Evolutionary conservation across 53 echinoderm and acorn worm species (phyloP).

Genomic region (Echinarachnius parma): DNA sequence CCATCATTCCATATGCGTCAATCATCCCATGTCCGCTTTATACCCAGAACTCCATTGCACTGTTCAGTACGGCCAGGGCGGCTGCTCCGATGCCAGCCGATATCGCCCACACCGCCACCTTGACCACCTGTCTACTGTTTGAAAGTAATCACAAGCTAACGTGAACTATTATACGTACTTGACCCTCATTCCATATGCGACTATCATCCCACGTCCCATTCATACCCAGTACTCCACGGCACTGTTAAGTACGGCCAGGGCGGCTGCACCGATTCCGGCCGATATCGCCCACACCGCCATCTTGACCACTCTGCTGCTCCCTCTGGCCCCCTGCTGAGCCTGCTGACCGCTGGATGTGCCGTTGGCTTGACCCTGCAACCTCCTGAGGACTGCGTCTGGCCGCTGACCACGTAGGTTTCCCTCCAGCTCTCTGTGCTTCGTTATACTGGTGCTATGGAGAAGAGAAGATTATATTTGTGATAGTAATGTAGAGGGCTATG

Average conservation of each 20-base stretch:
- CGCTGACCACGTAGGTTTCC: slow-evolving; percentile 58
- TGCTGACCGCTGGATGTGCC: not conserved
- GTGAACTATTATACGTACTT: no score
- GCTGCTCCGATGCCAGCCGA: slow-evolving; percentile 93
- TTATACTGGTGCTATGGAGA: slow-evolving; percentile 77
- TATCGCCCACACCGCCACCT: slow-evolving; percentile 84
- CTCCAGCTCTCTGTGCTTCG: slow-evolving; percentile 71
- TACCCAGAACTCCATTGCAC: slow-evolving; percentile 83
- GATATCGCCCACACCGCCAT: slow-evolving; percentile 86
- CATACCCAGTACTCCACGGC: slow-evolving; percentile 81
- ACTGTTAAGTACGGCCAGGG: slow-evolving; percentile 81
- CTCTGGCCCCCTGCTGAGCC: not conserved
- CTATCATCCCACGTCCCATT: not conserved
- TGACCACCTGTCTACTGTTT: slow-evolving; percentile 65
- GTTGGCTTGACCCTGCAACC: slow-evolving; percentile 21
- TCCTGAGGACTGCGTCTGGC: slow-evolving; percentile 71
- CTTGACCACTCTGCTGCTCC: slow-evolving; percentile 67
- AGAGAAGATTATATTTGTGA: no score
- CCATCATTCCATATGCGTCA: no score
- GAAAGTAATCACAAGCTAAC: no score
- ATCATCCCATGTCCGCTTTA: slow-evolving; percentile 25
- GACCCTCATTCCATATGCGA: not conserved
- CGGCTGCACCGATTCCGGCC: slow-evolving; percentile 88
- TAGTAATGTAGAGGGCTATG: no score
- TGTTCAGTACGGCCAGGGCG: slow-evolving; percentile 83